Base-by-base conservation (phyloP, 2,797 vertebrate species). In the Xenopus petersii region DNA sequence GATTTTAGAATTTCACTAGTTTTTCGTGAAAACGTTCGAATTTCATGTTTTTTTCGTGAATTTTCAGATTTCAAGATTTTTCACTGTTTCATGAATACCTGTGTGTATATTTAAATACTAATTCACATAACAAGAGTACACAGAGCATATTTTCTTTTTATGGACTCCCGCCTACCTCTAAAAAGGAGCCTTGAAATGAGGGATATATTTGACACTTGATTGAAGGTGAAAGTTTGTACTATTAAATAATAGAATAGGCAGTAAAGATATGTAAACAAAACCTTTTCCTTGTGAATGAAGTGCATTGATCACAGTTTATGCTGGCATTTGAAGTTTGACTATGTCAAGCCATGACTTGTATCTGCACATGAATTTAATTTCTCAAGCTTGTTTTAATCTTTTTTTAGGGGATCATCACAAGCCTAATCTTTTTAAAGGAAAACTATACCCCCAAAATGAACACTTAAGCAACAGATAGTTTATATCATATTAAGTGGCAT, bases 271-370 rank as follows among this genome's bases (percentile, higher is more conserved):
- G 33, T 67, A 77, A 77, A 82, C 81, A 74, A 80, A 46, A 86
- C 68, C 70, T 51, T 55, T 55, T 8, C 46, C 72, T 79, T 58
- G n/a, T 79, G 73, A 83, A 80, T 75, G 75, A 85, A 82, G 17
- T 7, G 9, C 1, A 63, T 61, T 9, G 1, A 0, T 13, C 76
- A 66, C 75, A 46, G 75, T 79, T 79, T 67, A 71, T 82, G 71
- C 15, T 70, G 17, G 48, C 48, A 3, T 56, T 56, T 15, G 73
- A 62, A 49, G 47, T 60, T 36, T 74, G 16, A 7, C 24, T 17
- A 0, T 68, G 33, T 83, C 74, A 75, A 75, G 80, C 81, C 65
- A n/a, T 72, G 69, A 79, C 61, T 64, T 80, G 75, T 46, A 61
- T 12, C 0, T 67, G 0, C 2, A 10, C 58, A 2, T 48, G 26